phyloP scores from a whole-genome alignment of 2,888 invertebrate species.

The Phaonia tiefii region DNA sequence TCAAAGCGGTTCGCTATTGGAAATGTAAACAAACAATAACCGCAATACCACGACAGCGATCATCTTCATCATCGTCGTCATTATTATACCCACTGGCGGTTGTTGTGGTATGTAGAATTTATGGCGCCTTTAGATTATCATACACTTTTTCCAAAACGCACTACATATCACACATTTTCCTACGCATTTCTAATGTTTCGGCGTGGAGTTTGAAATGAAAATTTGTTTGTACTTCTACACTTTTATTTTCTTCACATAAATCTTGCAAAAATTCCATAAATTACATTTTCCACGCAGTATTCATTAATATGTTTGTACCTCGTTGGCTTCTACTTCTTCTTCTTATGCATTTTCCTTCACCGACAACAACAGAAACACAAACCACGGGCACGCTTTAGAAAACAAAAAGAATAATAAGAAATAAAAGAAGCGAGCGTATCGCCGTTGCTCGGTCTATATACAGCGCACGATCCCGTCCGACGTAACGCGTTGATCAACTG shows the following conservation, averaged over 20 bases:
- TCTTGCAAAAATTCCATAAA: slow-evolving; percentile 53
- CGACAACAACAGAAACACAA: slow-evolving; percentile 33
- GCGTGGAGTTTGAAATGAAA: background rate
- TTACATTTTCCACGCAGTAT: slow-evolving; percentile 35
- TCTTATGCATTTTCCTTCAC: slow-evolving; percentile 1
- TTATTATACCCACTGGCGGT: background rate
- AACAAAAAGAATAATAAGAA: slow-evolving; percentile 42
- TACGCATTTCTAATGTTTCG: slow-evolving; percentile 14
- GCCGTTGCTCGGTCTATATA: slow-evolving; percentile 15
- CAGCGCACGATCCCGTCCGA: slow-evolving; percentile 55
- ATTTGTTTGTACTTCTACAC: slow-evolving; percentile 1
- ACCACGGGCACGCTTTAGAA: slow-evolving; percentile 58
- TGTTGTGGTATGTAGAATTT: slow-evolving; percentile 37
- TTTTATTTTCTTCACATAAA: slow-evolving; percentile 36
- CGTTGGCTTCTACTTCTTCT: background rate
- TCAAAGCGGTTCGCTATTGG: slow-evolving; percentile 23
- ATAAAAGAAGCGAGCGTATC: slow-evolving; percentile 29
- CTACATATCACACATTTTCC: slow-evolving; percentile 14
- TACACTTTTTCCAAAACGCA: slow-evolving; percentile 19
- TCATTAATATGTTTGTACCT: background rate
- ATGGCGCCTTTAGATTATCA: slow-evolving; percentile 36
- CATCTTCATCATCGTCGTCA: background rate
- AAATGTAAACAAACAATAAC: slow-evolving; percentile 43
- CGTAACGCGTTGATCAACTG: slow-evolving; percentile 66
- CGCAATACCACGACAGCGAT: slow-evolving; percentile 17